Base-by-base conservation (phyloP, 2,113 vertebrate species). In the Barbus barbus region DNA sequence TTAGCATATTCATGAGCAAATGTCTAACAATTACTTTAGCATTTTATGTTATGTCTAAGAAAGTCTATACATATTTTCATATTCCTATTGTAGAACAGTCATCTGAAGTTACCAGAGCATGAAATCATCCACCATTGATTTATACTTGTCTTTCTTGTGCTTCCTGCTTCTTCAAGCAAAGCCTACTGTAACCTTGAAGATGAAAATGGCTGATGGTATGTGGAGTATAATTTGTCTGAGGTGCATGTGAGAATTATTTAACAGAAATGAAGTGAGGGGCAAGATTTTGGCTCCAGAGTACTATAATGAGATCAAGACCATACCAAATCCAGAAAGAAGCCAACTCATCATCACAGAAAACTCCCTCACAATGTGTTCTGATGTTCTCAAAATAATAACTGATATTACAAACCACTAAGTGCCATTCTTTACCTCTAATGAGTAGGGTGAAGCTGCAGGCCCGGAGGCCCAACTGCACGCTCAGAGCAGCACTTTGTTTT, bases 111-210 rank as follows among this genome's bases (percentile, higher is more conserved):
- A 46, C 2, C 33, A 41, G 71, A 61, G 71, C 71, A 38, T 76
- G 84, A 38, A 75, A 65, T 75, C 56, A 85, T 81, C 69, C 78
- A 53, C 67, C 69, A 65, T 75, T 81, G 84, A 85, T 74, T 78
- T 60, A 74, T 24, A 38, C 75, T 79, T 22, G 3, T 63, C 33
- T 63, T 53, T 20, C 33, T 73, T 36, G 53, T 33, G 20, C 38
- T 67, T 65, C 46, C 5, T 24, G 12, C 22, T 16, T 73, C 67
- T 71, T 28, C 71, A 20, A 14, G 13, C 73, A 75, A 36, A 76
- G 44, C 72, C 36, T 46, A 22, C 38, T 69, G 51, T 78, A 77
- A 82, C 71, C 61, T 69, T 72, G 74, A 78, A 48, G 13, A 53
- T 51, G n/a, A 60, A 78, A 86, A 83, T 77, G 77, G 53, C 74